Percentiles rank a stretch among this genome's conserved stretches.
These are phyloP conservation scores for Rattus norvegicus DNA, from an alignment of 2,113 vertebrate genomes.

Conservation along the genomic window GRCr8 NC_086026.1:28448001-28448500, in stretches of 20 bases:
- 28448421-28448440: not conserved
- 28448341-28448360: not conserved
- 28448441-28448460: not conserved
- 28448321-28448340: not conserved
- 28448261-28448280: not conserved
- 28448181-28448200: not conserved
- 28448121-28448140: not conserved
- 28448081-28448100: not conserved
- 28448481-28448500: not conserved
- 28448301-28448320: not conserved
- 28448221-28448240: not conserved
- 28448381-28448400: too few relatives aligned
- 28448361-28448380: not conserved
- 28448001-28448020: too few relatives aligned
- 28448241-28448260: not conserved
- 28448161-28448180: not conserved
- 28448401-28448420: not conserved
- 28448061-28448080: not conserved
- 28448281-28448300: not conserved
- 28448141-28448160: not conserved
- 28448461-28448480: not conserved
- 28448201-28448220: not conserved
- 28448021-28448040: not conserved
- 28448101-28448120: not conserved
- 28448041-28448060: not conserved